phyloP scores from a whole-genome alignment of 2,797 vertebrate genomes.

The Rachycentron canadum region DNA sequence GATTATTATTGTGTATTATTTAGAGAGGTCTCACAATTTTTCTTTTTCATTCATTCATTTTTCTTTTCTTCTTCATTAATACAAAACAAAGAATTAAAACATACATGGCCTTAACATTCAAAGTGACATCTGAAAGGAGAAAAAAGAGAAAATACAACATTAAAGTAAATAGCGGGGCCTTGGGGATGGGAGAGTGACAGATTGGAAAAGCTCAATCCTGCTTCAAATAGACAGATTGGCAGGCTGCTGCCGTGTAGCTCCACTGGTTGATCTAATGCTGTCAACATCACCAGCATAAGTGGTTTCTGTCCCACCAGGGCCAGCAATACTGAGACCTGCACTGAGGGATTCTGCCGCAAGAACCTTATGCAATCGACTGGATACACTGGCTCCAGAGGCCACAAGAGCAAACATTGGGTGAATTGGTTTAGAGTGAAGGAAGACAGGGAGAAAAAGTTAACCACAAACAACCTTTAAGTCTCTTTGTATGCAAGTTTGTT shows the following conservation, averaged over 20 bases:
- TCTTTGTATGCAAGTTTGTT: not conserved
- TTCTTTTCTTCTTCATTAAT: slow-evolving; percentile 26
- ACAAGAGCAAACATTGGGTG: not conserved
- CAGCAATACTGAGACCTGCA: slow-evolving; percentile 26
- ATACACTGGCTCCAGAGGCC: slow-evolving; percentile 21
- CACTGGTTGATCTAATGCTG: slow-evolving; percentile 22
- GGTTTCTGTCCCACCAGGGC: slow-evolving; percentile 40
- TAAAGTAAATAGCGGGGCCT: slow-evolving; percentile 22
- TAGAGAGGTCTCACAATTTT: slow-evolving; percentile 2
- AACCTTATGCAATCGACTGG: slow-evolving; percentile 51
- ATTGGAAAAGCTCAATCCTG: slow-evolving; percentile 51
- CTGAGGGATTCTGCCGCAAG: slow-evolving; percentile 28
- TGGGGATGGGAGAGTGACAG: slow-evolving; percentile 27
- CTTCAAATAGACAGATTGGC: slow-evolving; percentile 51
- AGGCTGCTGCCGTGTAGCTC: slow-evolving; percentile 1
- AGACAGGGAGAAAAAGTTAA: not conserved
- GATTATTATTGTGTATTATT: not conserved
- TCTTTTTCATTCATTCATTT: slow-evolving; percentile 20
- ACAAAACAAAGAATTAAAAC: not conserved
- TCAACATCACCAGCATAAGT: slow-evolving; percentile 39
- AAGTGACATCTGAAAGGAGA: not conserved
- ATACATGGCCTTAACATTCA: not conserved
- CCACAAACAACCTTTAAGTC: not conserved
- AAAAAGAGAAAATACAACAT: not conserved
- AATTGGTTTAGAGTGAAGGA: not conserved